These are phyloP conservation scores for Stichopus chloronotus DNA, from an alignment of 35 echinoderm and acorn worm species.

Conservation along the genomic window DNA sequence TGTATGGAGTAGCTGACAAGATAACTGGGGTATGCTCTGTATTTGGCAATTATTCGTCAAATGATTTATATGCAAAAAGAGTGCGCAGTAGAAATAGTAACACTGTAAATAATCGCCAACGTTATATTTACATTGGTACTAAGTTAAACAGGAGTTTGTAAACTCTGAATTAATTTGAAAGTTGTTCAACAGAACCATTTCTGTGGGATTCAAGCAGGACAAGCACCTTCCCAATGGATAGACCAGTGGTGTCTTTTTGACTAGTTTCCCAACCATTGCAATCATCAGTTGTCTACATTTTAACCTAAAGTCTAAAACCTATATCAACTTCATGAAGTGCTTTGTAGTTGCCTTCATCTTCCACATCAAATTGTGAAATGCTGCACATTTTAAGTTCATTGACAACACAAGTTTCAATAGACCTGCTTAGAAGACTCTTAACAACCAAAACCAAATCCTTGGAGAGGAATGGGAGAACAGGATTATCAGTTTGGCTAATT, in stretches of 20 bases:
- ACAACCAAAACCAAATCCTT: slow-evolving; percentile 16
- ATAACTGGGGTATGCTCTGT: too few relatives aligned
- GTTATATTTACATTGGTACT: too few relatives aligned
- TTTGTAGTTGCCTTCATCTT: slow-evolving; percentile 35
- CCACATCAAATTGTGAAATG: slow-evolving; percentile 30
- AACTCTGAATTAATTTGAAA: too few relatives aligned
- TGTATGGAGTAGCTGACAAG: too few relatives aligned
- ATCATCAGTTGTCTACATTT: slow-evolving; percentile 24
- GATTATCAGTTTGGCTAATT: background rate
- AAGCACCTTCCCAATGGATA: slow-evolving; percentile 32
- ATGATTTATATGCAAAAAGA: too few relatives aligned
- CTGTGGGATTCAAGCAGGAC: too few relatives aligned
- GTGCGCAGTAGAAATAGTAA: too few relatives aligned
- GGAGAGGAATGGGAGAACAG: too few relatives aligned
- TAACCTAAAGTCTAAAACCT: slow-evolving; percentile 26
- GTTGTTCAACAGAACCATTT: background rate
- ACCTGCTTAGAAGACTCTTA: slow-evolving; percentile 6
- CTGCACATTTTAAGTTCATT: slow-evolving; percentile 30
- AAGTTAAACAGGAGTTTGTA: too few relatives aligned
- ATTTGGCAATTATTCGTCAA: too few relatives aligned
- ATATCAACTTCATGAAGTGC: slow-evolving; percentile 36
- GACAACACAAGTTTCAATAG: too few relatives aligned
- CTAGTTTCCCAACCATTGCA: slow-evolving; percentile 39
- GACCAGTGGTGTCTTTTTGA: slow-evolving; percentile 34
- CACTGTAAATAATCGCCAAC: too few relatives aligned